Evolutionary conservation across 2,797 vertebrate species (phyloP).

Genomic region (Pterois miles): DNA sequence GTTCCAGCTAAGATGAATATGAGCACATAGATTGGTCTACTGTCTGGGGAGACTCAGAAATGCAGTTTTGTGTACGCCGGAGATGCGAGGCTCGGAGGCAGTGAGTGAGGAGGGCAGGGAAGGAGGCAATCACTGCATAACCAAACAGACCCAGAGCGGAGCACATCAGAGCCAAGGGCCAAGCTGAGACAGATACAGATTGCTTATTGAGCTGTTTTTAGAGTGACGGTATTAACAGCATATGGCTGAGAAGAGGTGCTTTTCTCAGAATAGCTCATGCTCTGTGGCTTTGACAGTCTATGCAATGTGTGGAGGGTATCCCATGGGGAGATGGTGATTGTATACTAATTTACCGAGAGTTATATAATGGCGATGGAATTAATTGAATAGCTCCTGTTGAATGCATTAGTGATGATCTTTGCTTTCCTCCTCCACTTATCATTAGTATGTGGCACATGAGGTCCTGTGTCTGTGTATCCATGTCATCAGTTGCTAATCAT

Average conservation of each 20-base stretch:
- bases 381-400: conserved; percentile 23
- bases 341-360: conserved; percentile 13
- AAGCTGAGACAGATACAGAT: conserved; percentile 66
- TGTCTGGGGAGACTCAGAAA: conserved; percentile 72
- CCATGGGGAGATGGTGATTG: neutral
- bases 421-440: conserved; percentile 2
- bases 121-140: conserved; percentile 76
- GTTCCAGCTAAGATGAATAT: conserved; percentile 79
- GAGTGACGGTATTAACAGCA: conserved; percentile 62
- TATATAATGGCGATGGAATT: neutral
- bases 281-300: conserved; percentile 20
- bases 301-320: neutral
- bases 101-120: conserved; percentile 60
- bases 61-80: conserved; percentile 64
- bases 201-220: conserved; percentile 76
- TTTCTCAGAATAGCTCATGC: conserved; percentile 29
- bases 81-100: conserved; percentile 46
- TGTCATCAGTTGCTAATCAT: neutral
- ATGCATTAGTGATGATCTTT: conserved; percentile 1
- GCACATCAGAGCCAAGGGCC: conserved; percentile 70
- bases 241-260: conserved; percentile 29
- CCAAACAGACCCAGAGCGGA: conserved; percentile 72
- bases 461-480: neutral
- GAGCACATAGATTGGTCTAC: conserved; percentile 76
- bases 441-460: neutral